Conservation (phyloP, 2,113 vertebrate species). For the Progne subis region DNA sequence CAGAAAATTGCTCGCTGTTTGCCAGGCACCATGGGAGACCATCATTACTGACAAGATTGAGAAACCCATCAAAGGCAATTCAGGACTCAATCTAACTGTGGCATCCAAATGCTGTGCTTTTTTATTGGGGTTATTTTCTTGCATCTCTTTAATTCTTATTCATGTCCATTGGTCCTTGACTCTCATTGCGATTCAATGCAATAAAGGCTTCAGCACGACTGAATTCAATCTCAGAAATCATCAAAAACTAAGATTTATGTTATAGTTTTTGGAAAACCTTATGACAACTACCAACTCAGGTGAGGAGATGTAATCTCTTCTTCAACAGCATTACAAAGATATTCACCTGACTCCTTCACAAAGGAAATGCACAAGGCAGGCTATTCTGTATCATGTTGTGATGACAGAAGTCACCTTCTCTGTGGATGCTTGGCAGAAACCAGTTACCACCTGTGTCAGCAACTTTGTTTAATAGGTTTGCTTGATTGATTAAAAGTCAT, state of each 20-base stretch:
- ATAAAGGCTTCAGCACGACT: slow-evolving; percentile 43
- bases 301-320: background rate
- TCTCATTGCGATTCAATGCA: slow-evolving; percentile 24
- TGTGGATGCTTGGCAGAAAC: slow-evolving; percentile 4
- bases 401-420: slow-evolving; percentile 19
- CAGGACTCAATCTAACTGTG: slow-evolving; percentile 53
- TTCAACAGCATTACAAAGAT: background rate
- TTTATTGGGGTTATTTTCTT: slow-evolving; percentile 53
- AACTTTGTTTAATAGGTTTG: slow-evolving; percentile 4
- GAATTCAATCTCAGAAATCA: slow-evolving; percentile 66
- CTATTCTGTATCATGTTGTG: background rate
- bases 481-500: background rate
- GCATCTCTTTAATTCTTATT: slow-evolving; percentile 67
- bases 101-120: background rate
- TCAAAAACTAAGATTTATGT: slow-evolving; percentile 54
- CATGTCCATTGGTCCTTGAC: slow-evolving; percentile 30
- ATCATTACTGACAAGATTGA: slow-evolving; percentile 70
- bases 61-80: slow-evolving; percentile 68
- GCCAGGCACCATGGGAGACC: slow-evolving; percentile 65
- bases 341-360: background rate
- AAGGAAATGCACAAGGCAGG: background rate
- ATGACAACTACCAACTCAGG: background rate
- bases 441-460: background rate
- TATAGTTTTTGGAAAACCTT: slow-evolving; percentile 35
- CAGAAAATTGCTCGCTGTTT: slow-evolving; percentile 72